A percentile compares a stretch with the other conserved stretches of the same genome.
These are phyloP conservation scores for Rhorus exstirpatorius DNA, from an alignment of 2,888 invertebrate species.

Conservation along the genomic window DNA sequence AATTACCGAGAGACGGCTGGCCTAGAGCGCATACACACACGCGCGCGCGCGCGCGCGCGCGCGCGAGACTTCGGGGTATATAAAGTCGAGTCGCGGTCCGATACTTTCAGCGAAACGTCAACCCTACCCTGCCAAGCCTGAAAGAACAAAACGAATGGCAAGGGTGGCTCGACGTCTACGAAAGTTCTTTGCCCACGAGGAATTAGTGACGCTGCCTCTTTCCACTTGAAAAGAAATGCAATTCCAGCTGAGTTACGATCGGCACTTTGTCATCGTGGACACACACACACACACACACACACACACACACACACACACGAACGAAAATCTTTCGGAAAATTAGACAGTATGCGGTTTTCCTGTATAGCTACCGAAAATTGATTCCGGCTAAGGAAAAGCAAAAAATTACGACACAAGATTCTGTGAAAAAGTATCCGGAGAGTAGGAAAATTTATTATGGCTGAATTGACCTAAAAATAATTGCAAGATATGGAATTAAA, in stretches of 20 bases:
- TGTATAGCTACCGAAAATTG: slow-evolving; percentile 73
- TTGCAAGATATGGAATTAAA: too few relatives aligned
- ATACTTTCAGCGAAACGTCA: slow-evolving; percentile 68
- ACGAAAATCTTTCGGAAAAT: slow-evolving; percentile 59
- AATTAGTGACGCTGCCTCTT: slow-evolving; percentile 69
- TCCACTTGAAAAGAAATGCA: slow-evolving; percentile 75
- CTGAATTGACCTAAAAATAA: too few relatives aligned
- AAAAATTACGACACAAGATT: neutral
- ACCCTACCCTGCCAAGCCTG: slow-evolving; percentile 24
- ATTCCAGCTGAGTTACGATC: slow-evolving; percentile 77
- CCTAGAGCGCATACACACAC: slow-evolving; percentile 7
- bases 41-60: neutral
- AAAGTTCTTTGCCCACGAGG: slow-evolving; percentile 66
- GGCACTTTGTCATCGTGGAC: slow-evolving; percentile 76
- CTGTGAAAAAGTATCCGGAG: neutral
- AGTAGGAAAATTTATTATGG: neutral
- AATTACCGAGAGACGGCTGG: slow-evolving; percentile 54
- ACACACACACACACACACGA: neutral
- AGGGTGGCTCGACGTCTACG: slow-evolving; percentile 42
- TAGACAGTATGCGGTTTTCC: slow-evolving; percentile 74
- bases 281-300: slow-evolving; percentile 23
- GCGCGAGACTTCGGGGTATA: neutral
- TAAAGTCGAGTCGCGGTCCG: slow-evolving; percentile 40
- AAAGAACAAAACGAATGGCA: slow-evolving; percentile 19
- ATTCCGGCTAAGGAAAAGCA: slow-evolving; percentile 61